A percentile compares a stretch with the other conserved stretches of the same genome.
Conservation (phyloP, 2,797 vertebrate genomes). For the Myotis pilosus region DNA sequence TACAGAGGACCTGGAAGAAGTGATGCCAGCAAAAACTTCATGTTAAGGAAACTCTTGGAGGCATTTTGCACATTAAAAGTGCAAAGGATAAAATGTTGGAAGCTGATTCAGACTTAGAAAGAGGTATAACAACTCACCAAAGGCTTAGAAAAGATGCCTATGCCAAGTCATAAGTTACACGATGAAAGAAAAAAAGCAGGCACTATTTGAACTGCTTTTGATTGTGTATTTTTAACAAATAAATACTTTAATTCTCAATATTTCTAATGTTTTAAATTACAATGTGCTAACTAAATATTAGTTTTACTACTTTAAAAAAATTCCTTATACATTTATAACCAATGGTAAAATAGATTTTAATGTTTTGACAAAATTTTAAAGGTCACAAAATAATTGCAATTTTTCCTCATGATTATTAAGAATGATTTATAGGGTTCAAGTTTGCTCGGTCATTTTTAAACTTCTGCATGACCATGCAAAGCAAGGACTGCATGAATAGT, state of each 20-base stretch:
- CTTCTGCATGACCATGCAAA: neutral
- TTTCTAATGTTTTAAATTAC: neutral
- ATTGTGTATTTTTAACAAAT: neutral
- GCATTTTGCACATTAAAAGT: neutral
- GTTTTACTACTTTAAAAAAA: neutral
- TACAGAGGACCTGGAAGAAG: neutral
- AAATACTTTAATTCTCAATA: neutral
- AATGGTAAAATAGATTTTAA: neutral
- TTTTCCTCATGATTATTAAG: neutral
- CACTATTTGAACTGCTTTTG: neutral
- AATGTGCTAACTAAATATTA: neutral
- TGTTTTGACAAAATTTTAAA: slow-evolving; percentile 14
- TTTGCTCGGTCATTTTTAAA: neutral
- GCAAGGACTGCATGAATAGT: neutral
- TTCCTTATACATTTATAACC: neutral
- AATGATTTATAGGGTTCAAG: neutral
- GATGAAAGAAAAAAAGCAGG: neutral
- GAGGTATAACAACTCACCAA: neutral
- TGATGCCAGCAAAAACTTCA: neutral
- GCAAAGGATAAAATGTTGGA: neutral
- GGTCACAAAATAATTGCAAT: neutral
- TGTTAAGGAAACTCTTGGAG: neutral
- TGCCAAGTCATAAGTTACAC: neutral
- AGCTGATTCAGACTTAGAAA: neutral
- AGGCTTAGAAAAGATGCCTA: neutral